Evolutionary conservation across 1,140 invertebrate genomes (phyloP), one percentile per base, ranked within the genome.

Genomic region (Piezodorus guildinii): DNA sequence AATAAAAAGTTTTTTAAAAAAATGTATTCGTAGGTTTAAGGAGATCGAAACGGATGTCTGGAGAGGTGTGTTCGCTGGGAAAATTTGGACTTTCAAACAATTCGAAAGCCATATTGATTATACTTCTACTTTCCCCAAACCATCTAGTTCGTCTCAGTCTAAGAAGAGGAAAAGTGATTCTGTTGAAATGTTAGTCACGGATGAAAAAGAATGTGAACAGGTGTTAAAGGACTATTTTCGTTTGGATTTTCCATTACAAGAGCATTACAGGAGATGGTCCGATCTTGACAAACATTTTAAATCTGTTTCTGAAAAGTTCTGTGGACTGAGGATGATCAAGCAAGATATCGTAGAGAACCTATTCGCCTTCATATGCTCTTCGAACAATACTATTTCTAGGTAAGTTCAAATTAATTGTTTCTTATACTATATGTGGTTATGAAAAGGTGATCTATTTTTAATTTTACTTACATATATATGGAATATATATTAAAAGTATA

Each of bases 281-380:
- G 63, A 72, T 49, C 77, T 72, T 19, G 94, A 97, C 79, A 67
- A 75, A 44, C 75, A 90, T 70, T 96, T 96, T 78, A 74, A 80
- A 66, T 76, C 80, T 66, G 80, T 83, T 34, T 79, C 83, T 34
- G 72, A 80, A 65, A 77, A 85, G 61, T 88, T 87, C 71, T 80
- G 81, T 71, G 93, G 94, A 1, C 86, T 98, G 25, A 81, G 96
- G 71, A 89, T 98, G 70, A 74, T 98, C 16, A 77, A 85, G 56
- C 95, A 98, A 77, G 88, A 96, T 69, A 84, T 92, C 0, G 78
- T 91, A 2, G 96, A 98, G 78, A 96, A 91, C 78, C 75, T 98
- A 0, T 93, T 98, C 72, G 88, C 91, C 15, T 98, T 98, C 72
- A 96, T 98, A 68, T 98, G 94, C 74, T 97, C 94, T 62, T 90